Base-by-base conservation (phyloP, 2,797 vertebrate species). In the Acrossocheilus wenchowensis region DNA sequence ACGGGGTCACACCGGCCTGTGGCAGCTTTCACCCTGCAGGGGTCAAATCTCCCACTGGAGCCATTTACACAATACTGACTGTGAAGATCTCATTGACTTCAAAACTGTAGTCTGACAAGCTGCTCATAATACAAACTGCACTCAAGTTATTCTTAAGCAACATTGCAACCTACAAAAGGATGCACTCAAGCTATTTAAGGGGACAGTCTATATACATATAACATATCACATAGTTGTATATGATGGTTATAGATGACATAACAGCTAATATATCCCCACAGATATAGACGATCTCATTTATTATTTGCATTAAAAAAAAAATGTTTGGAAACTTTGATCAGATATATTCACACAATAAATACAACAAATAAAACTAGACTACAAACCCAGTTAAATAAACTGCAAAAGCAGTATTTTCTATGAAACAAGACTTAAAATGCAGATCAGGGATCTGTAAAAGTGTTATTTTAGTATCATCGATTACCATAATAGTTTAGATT, bases 31-130 rank as follows among this genome's bases (percentile, higher is more conserved):
- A 23, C 72, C 14, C 36, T 66, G 78, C 72, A 77, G 62, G 36
- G 85, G 72, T 68, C 48, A 2, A 82, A 74, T 21, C 69, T 64
- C 85, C 30, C 85, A 81, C 30, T 21, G 26, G 43, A 69, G 64
- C 62, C 21, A 26, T 43, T 43, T 23, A 45, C 78, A 68, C 26
- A 8, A 30, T 11, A 43, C 60, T 64, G 10, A 68, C 26, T 4
- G 30, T 77, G 30, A 54, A 36, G 19, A 36, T 30, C 73, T 64
- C 19, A 80, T 10, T 12, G 41, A 30, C 57, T 30, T 11, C 2
- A n/a, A 45, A 45, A 45, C 2, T 10, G 57, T 9, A 15, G 10
- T n/a, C 23, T 30, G n/a, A 19, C 8, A 50, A 10, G 26, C n/a
- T 36, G 74, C 48, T 77, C 9, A 12, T 23, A 12, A 19, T 50